Evolutionary conservation across 2,797 vertebrate species (phyloP).

Genomic region (Lagorchestes hirsutus): DNA sequence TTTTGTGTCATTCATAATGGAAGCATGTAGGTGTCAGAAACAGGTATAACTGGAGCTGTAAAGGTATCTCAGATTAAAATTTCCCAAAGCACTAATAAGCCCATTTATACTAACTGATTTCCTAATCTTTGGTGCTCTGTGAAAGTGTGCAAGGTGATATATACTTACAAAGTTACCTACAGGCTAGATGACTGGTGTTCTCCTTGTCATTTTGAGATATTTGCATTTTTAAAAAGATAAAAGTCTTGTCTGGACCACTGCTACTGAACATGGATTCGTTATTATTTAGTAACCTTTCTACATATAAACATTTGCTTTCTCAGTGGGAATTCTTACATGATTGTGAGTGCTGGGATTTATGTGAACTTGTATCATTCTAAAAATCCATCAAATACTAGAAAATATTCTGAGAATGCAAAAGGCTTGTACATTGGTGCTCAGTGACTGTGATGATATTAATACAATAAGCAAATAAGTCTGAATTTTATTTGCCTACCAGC

Average conservation of each 20-base stretch:
- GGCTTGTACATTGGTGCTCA: constrained; percentile 47
- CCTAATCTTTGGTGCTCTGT: constrained; percentile 68
- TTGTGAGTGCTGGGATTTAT: constrained; percentile 73
- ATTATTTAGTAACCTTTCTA: constrained; percentile 77
- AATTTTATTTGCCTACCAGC: constrained; percentile 75
- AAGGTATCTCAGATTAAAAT: constrained; percentile 16
- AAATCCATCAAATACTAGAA: constrained; percentile 82
- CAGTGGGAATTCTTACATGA: constrained; percentile 73
- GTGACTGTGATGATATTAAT: constrained; percentile 57
- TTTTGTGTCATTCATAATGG: background rate
- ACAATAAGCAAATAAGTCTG: constrained; percentile 74
- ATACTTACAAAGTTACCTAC: constrained; percentile 35
- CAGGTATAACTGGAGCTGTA: constrained; percentile 38
- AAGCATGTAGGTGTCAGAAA: background rate
- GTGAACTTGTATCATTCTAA: constrained; percentile 77
- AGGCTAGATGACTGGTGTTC: constrained; percentile 67
- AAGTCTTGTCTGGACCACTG: constrained; percentile 12
- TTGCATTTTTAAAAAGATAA: constrained; percentile 61
- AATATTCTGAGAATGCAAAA: constrained; percentile 78
- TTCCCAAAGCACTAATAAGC: constrained; percentile 48
- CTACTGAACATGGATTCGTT: constrained; percentile 71
- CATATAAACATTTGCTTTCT: constrained; percentile 80
- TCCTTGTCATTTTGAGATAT: constrained; percentile 62
- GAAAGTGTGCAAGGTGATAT: constrained; percentile 75
- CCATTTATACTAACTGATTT: constrained; percentile 67